These are phyloP conservation scores for Itoplectis maculator DNA, from an alignment of 2,888 invertebrate genomes.

Conservation along the genomic window DNA sequence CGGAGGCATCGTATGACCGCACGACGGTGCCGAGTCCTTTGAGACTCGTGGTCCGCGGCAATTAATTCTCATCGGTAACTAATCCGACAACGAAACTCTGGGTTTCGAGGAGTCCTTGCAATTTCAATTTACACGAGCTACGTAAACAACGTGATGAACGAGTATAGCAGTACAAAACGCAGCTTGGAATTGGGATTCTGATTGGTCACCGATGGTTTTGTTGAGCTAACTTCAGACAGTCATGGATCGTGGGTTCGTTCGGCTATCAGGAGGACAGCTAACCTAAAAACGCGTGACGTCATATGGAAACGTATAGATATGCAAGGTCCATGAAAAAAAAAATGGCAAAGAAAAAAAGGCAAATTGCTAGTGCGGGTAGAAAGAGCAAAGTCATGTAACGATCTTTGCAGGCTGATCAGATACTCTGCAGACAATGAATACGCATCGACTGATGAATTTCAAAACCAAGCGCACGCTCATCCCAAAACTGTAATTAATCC, in stretches of 20 bases:
- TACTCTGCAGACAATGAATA: not conserved
- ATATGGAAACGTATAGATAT: too few species aligned
- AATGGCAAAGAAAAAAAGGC: not conserved
- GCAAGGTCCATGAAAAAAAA: too few species aligned
- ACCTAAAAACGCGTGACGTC: too few species aligned
- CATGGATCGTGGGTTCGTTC: too few species aligned
- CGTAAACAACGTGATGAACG: not conserved
- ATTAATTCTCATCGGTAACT: conserved; percentile 37
- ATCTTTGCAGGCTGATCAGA: not conserved
- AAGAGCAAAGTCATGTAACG: too few species aligned
- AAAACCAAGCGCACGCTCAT: not conserved
- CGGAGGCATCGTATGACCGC: not conserved
- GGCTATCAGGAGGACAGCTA: too few species aligned
- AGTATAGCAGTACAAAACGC: not conserved
- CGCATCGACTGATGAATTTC: not conserved
- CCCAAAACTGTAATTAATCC: conserved; percentile 3
- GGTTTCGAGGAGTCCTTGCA: not conserved
- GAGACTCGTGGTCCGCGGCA: conserved; percentile 15
- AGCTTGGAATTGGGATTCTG: not conserved
- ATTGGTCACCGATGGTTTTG: not conserved
- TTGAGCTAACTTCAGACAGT: too few species aligned
- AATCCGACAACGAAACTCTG: conserved; percentile 1
- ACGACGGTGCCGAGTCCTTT: not conserved
- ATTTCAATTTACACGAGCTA: not conserved
- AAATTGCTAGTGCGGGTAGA: too few species aligned